These are phyloP conservation scores for Lampris incognitus DNA, from an alignment of 2,113 vertebrate species.

Conservation along the genomic window DNA sequence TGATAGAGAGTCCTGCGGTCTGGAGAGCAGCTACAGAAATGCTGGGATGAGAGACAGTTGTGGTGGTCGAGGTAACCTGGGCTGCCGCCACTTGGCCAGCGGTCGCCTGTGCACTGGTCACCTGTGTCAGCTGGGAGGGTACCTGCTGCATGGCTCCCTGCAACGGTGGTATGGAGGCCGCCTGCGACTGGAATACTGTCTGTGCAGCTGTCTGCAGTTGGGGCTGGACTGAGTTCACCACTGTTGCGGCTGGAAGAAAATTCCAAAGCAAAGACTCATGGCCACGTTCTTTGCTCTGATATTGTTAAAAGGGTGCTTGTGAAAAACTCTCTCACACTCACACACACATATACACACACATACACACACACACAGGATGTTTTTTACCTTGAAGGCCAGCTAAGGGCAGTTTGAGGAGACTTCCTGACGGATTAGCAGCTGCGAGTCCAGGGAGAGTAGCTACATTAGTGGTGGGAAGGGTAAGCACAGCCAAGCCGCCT, in stretches of 20 bases:
- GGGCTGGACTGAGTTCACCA: conserved; percentile 88
- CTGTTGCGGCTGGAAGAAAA: conserved; percentile 85
- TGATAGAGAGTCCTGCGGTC: conserved; percentile 91
- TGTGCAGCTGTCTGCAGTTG: conserved; percentile 85
- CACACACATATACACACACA: neutral
- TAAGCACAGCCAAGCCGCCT: conserved; percentile 94
- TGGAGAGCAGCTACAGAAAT: conserved; percentile 88
- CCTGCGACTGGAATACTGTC: conserved; percentile 83
- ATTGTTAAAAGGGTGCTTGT: no score
- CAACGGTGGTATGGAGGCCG: conserved; percentile 76
- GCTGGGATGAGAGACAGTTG: conserved; percentile 78
- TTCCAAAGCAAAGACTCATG: neutral
- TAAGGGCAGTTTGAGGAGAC: conserved; percentile 92
- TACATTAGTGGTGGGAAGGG: conserved; percentile 92
- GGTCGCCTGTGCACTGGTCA: conserved; percentile 73
- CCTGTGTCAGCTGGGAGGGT: conserved; percentile 75
- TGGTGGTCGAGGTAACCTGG: conserved; percentile 62
- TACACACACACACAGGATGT: neutral
- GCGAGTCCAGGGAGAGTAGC: conserved; percentile 90
- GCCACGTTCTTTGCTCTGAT: neutral
- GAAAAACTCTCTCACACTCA: no score
- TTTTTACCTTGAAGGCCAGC: conserved; percentile 91
- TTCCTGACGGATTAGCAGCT: conserved; percentile 86
- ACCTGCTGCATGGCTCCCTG: conserved; percentile 72
- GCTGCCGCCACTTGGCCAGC: conserved; percentile 67